Conservation (phyloP, 2,888 invertebrate species). For the Archips xylosteana region DNA sequence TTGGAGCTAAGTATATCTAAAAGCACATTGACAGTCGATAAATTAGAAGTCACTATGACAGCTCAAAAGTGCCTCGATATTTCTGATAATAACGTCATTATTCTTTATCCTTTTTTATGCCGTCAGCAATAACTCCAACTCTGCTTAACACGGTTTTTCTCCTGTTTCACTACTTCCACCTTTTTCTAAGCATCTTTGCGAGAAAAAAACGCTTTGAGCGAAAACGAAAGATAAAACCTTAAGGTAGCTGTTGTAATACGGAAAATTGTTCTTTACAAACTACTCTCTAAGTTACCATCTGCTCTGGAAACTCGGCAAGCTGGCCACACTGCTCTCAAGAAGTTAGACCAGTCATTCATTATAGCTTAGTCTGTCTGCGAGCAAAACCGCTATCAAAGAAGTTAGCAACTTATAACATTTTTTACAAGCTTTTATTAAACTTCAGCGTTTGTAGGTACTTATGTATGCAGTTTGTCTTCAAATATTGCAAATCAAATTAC, state of each 20-base stretch:
- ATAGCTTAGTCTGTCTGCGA: not conserved
- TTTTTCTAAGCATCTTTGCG: not conserved
- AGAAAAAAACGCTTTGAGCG: not conserved
- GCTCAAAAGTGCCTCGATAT: no score
- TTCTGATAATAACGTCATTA: not conserved
- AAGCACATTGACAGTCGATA: no score
- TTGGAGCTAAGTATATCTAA: no score
- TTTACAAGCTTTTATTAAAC: no score
- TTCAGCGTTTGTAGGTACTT: no score
- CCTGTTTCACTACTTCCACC: not conserved
- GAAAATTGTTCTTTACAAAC: conserved; percentile 23
- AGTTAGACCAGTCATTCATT: not conserved
- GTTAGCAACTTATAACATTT: not conserved
- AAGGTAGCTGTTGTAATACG: not conserved
- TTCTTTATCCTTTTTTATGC: not conserved
- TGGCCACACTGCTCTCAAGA: not conserved
- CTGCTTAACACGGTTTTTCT: not conserved
- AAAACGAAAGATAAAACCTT: not conserved
- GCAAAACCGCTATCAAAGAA: not conserved
- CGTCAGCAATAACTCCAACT: not conserved
- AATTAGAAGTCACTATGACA: no score
- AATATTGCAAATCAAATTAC: no score
- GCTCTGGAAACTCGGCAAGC: conserved; percentile 4
- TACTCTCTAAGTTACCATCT: conserved; percentile 6
- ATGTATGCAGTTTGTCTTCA: no score